These are phyloP conservation scores for Arvicanthis niloticus DNA, from an alignment of 2,113 vertebrate species.

Conservation along the genomic window DNA sequence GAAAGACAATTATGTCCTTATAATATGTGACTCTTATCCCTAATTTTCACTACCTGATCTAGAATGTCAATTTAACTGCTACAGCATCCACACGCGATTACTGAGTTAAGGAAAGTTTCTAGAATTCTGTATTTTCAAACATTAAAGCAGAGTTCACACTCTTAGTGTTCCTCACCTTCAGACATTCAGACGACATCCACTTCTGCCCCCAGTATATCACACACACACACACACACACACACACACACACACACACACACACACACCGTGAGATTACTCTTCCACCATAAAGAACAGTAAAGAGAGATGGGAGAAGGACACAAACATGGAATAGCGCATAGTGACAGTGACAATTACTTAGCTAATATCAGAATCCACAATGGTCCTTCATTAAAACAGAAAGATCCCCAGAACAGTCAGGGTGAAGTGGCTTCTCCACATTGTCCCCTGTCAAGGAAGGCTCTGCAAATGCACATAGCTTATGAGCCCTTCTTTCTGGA, in stretches of 20 bases:
- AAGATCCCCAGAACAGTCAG: neutral
- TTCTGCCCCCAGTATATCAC: neutral
- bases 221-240: neutral
- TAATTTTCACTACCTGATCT: neutral
- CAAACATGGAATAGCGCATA: neutral
- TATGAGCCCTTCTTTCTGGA: constrained; percentile 33
- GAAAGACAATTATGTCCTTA: neutral
- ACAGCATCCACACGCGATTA: neutral
- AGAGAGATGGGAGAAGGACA: neutral
- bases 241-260: neutral
- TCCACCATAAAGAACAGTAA: neutral
- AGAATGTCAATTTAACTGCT: neutral
- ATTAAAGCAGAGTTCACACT: neutral
- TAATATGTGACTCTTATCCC: neutral
- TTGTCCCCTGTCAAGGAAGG: neutral
- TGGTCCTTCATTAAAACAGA: neutral
- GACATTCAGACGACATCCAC: neutral
- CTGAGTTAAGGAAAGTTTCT: neutral
- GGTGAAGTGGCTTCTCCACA: neutral
- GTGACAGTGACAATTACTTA: neutral
- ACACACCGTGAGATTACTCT: too few relatives aligned
- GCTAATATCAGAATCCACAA: neutral
- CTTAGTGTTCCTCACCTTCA: neutral
- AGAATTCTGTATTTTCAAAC: neutral
- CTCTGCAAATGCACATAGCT: neutral